Conservation (phyloP, 1,140 invertebrate genomes). For the Penaeus indicus region DNA sequence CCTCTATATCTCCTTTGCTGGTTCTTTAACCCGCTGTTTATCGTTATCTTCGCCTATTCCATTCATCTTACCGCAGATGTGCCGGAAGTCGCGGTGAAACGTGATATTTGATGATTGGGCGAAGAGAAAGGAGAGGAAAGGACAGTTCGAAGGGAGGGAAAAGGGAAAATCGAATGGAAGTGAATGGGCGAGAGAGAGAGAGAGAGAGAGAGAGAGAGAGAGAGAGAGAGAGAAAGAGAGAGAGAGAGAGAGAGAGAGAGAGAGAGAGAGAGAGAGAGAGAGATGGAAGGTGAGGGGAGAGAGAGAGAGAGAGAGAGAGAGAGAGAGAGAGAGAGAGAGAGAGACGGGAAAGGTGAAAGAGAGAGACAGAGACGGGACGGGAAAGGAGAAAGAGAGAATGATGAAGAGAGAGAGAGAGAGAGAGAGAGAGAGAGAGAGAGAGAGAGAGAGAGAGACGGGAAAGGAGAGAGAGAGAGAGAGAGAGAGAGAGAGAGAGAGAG, state of each 20-base stretch:
- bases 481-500: no score
- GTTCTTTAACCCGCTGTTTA: slow-evolving; percentile 40
- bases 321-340: no score
- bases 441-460: not conserved
- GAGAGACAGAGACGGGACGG: not conserved
- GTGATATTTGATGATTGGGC: slow-evolving; percentile 44
- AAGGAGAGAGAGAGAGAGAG: not conserved
- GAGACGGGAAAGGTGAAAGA: not conserved
- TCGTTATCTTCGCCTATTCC: slow-evolving; percentile 50
- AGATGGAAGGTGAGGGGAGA: not conserved
- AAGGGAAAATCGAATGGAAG: not conserved
- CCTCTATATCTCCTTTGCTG: slow-evolving; percentile 15
- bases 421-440: no score
- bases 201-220: slow-evolving; percentile 28
- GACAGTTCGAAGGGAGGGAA: not conserved
- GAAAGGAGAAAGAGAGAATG: not conserved
- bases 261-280: not conserved
- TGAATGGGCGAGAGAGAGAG: not conserved
- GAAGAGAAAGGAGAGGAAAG: not conserved
- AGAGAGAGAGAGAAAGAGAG: slow-evolving; percentile 43
- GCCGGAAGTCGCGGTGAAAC: slow-evolving; percentile 45
- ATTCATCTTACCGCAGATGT: slow-evolving; percentile 54
- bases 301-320: not conserved
- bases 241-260: slow-evolving; percentile 43
- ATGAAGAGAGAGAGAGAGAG: not conserved